Conservation (phyloP, 2,797 vertebrate species). For the Linurgus olivaceus region DNA sequence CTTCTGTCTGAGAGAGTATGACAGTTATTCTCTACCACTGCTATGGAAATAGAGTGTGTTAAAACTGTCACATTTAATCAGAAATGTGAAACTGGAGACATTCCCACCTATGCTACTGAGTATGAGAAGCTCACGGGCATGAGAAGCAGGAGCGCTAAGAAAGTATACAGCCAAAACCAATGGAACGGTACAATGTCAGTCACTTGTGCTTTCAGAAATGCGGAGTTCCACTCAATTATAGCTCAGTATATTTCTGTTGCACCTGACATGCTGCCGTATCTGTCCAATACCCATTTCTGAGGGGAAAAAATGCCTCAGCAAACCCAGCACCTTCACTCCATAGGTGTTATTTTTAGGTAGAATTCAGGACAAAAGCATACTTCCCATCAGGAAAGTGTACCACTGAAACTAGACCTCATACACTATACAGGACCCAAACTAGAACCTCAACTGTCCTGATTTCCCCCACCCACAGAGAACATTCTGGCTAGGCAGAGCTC, state of each 20-base stretch:
- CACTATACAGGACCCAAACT: not conserved
- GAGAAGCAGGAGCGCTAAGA: not conserved
- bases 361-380: not conserved
- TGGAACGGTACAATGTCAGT: not conserved
- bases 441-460: not conserved
- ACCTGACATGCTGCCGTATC: not conserved
- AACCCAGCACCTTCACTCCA: not conserved
- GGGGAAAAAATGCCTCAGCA: not conserved
- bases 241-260: not conserved
- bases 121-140: not conserved
- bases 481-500: not conserved
- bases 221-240: not conserved
- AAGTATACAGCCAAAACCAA: not conserved
- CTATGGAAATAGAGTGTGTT: not conserved
- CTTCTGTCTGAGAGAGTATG: not conserved
- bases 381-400: not conserved
- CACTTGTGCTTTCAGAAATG: not conserved
- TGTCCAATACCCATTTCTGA: not conserved
- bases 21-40: not conserved
- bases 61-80: not conserved
- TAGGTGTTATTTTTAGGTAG: not conserved
- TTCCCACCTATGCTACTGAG: not conserved
- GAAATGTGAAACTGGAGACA: not conserved
- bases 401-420: not conserved
- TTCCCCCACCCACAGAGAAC: not conserved